A percentile compares a stretch with the other conserved stretches of the same genome.
Conservation (phyloP, 1,140 invertebrate species). For the Nebria ingens region DNA sequence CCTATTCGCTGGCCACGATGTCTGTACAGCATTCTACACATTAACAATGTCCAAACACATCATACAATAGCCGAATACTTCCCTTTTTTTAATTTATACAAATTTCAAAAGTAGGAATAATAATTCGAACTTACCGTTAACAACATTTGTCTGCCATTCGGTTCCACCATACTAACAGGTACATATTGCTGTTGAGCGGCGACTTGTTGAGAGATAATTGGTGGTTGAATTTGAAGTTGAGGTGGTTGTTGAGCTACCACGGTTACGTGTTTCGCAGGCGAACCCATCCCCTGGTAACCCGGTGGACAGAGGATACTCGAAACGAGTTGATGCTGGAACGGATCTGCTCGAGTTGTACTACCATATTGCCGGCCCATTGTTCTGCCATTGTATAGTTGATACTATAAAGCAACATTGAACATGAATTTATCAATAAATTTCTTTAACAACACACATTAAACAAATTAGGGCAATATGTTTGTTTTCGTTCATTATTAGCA, state of each 20-base stretch:
- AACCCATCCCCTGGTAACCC: slow-evolving; percentile 71
- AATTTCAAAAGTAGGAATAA: not conserved
- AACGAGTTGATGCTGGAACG: slow-evolving; percentile 78
- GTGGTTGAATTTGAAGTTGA: slow-evolving; percentile 54
- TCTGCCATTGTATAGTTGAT: slow-evolving; percentile 77
- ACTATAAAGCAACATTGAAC: slow-evolving; percentile 46
- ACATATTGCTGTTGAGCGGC: slow-evolving; percentile 67
- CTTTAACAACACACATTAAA: no score
- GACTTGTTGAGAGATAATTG: slow-evolving; percentile 51
- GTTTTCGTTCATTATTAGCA: no score
- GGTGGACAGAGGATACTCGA: slow-evolving; percentile 84
- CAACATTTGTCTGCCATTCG: slow-evolving; percentile 54
- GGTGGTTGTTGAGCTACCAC: slow-evolving; percentile 63
- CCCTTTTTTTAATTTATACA: no score
- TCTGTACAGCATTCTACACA: slow-evolving; percentile 69
- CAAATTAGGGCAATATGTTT: no score
- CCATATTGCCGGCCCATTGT: slow-evolving; percentile 56
- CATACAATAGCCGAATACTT: no score
- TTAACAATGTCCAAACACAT: no score
- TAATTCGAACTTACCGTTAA: slow-evolving; percentile 39
- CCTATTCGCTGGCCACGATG: slow-evolving; percentile 65
- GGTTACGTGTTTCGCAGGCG: slow-evolving; percentile 79
- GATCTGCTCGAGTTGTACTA: slow-evolving; percentile 48
- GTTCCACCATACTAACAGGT: slow-evolving; percentile 85
- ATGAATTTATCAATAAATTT: no score